Percentiles rank a stretch among this genome's conserved stretches.
Conservation (phyloP, 2,797 vertebrate genomes). For the Coracias cyanogaster region DNA sequence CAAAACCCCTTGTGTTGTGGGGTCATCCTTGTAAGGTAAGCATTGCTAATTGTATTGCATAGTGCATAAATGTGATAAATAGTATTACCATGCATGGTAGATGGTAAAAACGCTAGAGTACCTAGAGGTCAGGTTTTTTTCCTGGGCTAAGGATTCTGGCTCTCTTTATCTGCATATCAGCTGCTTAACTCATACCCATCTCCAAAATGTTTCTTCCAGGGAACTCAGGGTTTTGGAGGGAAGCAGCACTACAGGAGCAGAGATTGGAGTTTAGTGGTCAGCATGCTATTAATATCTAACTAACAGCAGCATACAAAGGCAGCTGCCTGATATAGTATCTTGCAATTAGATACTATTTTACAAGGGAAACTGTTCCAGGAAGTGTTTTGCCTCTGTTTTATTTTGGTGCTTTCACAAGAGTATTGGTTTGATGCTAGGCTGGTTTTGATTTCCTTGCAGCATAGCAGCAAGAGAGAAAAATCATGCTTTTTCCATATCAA, state of each 20-base stretch:
- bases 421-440: neutral
- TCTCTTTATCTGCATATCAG: neutral
- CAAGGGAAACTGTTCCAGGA: neutral
- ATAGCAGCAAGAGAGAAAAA: neutral
- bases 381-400: neutral
- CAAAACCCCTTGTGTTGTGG: neutral
- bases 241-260: neutral
- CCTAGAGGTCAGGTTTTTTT: neutral
- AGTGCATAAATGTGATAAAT: neutral
- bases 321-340: neutral
- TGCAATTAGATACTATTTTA: neutral
- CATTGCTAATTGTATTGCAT: neutral
- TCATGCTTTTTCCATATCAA: neutral
- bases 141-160: neutral
- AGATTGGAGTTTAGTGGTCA: neutral
- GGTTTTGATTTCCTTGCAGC: neutral
- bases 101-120: neutral
- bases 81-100: neutral
- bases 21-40: neutral
- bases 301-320: neutral
- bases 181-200: neutral
- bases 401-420: neutral
- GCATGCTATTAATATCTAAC: neutral
- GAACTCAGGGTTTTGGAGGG: neutral
- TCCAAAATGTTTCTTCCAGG: neutral